Evolutionary conservation across 2,797 vertebrate genomes (phyloP), one percentile per base, ranked within the genome.

Genomic region (Labeo calbasu): DNA sequence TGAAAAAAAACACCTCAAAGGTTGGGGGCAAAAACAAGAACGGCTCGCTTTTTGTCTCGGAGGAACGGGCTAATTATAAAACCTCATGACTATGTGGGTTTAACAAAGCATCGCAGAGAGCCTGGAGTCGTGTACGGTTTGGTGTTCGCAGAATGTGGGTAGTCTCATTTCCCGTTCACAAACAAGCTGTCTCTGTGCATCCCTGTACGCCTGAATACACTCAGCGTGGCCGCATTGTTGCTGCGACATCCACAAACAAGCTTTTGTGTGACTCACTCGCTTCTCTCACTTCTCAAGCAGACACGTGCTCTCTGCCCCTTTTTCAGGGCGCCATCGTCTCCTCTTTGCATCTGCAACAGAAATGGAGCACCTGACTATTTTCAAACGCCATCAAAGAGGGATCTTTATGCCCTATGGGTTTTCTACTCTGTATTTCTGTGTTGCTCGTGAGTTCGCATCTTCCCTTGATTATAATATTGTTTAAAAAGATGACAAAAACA

Each of bases 41-140:
- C 71, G 81, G 85, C 15, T 59, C 0, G 68, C 79, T 86, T 87
- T 83, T 87, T 66, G 55, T 86, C 79, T 85, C 83, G 70, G 51
- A 89, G 81, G 83, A 81, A 88, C 23, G 51, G 84, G 88, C 88
- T 88, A 86, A 86, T 89, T 89, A 86, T 87, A 89, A 87, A 88
- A 87, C 85, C 79, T 88, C 85, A 85, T 90, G 84, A 89, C 84
- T 88, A 66, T 84, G 81, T 89, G 85, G 78, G 76, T 81, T 89
- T 87, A 82, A 83, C 82, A 79, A 86, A 88, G 80, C 84, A 86
- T 51, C 66, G 79, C 86, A 55, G 43, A 85, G 63, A 85, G 87
- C 82, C 66, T 69, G 73, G 68, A 81, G 86, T 85, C 79, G 81
- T 86, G 77, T 84, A 75, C 36, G 72, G 81, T 77, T 87, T 79